A percentile compares a stretch with the other conserved stretches of the same genome.
Conservation (phyloP, 2,888 invertebrate genomes). For the Didymodactylos carnosus region DNA sequence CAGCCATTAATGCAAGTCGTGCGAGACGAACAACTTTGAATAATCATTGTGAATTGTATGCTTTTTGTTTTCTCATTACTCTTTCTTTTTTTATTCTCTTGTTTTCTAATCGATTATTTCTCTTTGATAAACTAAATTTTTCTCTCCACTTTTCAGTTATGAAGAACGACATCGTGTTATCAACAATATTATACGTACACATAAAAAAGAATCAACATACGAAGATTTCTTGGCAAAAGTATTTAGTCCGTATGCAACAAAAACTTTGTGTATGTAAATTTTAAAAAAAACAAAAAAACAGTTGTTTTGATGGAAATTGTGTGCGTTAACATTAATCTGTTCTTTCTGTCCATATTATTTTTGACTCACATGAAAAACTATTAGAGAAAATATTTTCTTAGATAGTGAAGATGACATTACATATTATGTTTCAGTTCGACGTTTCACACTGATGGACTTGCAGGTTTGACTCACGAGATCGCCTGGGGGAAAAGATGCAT, state of each 20-base stretch:
- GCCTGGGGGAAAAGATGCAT: background rate
- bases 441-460: background rate
- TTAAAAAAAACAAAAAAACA: no score
- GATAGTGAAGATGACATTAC: background rate
- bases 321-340: no score
- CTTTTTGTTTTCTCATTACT: background rate
- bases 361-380: no score
- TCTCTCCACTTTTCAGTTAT: background rate
- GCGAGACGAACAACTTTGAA: conserved; percentile 23
- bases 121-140: no score
- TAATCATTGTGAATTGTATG: conserved; percentile 1
- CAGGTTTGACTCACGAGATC: no score
- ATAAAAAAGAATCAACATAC: background rate
- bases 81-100: background rate
- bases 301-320: no score
- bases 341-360: no score
- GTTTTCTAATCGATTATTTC: background rate
- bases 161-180: conserved; percentile 1
- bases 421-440: background rate
- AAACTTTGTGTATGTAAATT: background rate
- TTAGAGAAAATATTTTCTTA: background rate
- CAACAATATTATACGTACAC: background rate
- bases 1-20: conserved; percentile 73
- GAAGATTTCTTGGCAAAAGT: background rate
- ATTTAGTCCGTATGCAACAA: background rate